Percentiles rank a stretch among this genome's conserved stretches.
phyloP scores from a whole-genome alignment of 2,113 vertebrate species.

The Bettongia penicillata region DNA sequence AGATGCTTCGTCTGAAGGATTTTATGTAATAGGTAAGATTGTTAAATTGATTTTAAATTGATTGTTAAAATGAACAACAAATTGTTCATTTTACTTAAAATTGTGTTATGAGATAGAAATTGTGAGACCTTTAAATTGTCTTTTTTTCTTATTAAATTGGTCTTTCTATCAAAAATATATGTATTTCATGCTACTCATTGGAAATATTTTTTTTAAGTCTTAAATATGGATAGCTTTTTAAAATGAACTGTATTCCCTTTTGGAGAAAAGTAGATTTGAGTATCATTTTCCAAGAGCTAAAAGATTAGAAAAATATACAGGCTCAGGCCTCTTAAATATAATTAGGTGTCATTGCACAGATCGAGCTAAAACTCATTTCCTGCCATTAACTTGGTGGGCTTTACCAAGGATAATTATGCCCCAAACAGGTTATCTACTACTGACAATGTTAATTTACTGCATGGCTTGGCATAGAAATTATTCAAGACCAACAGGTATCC shows the following conservation, averaged over 20 bases:
- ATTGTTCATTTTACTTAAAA: slow-evolving; percentile 59
- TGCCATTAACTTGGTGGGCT: not conserved
- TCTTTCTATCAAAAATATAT: slow-evolving; percentile 60
- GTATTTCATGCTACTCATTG: not conserved
- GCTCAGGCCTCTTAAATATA: not conserved
- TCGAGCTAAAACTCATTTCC: slow-evolving; percentile 3
- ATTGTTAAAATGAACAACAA: too few species aligned
- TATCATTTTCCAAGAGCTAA: not conserved
- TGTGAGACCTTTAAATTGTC: slow-evolving; percentile 57
- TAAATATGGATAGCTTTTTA: not conserved
- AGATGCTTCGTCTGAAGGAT: not conserved
- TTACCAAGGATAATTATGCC: slow-evolving; percentile 16
- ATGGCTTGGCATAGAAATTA: slow-evolving; percentile 35
- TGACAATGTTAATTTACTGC: slow-evolving; percentile 43
- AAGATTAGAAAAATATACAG: not conserved
- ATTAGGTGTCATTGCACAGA: not conserved
- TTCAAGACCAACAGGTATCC: slow-evolving; percentile 9
- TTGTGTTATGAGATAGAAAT: slow-evolving; percentile 60
- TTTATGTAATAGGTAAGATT: slow-evolving; percentile 59
- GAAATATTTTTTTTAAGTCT: not conserved
- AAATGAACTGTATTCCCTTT: slow-evolving; percentile 13
- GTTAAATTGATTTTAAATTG: too few species aligned
- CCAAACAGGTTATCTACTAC: not conserved
- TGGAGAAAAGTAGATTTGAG: not conserved
- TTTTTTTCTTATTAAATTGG: slow-evolving; percentile 78